Evolutionary conservation across 2,113 vertebrate species (phyloP), one percentile per base, ranked within the genome.

Genomic region (Vulpes lagopus): DNA sequence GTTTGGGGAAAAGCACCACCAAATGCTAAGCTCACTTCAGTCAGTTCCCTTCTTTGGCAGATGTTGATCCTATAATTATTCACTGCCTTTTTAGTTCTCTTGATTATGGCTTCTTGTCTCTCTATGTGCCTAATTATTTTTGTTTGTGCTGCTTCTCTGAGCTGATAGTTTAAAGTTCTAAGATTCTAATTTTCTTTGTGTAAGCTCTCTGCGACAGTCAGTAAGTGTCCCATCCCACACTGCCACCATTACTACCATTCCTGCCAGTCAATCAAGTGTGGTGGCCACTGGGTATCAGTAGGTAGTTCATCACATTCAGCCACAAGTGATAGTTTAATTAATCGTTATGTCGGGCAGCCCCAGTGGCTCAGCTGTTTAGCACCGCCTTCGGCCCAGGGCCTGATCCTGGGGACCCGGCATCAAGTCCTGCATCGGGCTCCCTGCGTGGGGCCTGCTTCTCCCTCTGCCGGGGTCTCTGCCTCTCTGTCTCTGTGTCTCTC

Each of bases 81-180:
- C 90, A 83, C 32, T 78, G 64, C 27, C n/a, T 60, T 88, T 94
- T 92, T 67, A 78, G 25, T 84, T 95, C 43, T 64, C 62, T 89
- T 79, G n/a, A 22, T 88, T 53, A 82, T 38, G 32, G 93, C n/a
- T 67, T 95, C 57, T 35, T 57, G 17, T 89, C 80, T 94, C 60
- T 89, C 85, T 79, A 30, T 71, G 27, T 79, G 55, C 22, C 53
- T 65, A 65, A 89, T 64, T 89, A 78, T 59, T 79, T 80, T 85
- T 73, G 78, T 89, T 73, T 55, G 23, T 85, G 69, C 86, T 64
- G 43, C 43, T 96, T 91, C 80, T 86, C 55, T 79, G 62, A 71
- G 83, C 10, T 79, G 53, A 84, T 19, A 83, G 69, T 62, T 69
- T 51, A 83, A 91, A 71, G 60, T 4, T 53, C 15, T 64, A 82